These are phyloP conservation scores for Agraylea sexmaculata DNA, from an alignment of 1,140 invertebrate species.

Conservation along the genomic window DNA sequence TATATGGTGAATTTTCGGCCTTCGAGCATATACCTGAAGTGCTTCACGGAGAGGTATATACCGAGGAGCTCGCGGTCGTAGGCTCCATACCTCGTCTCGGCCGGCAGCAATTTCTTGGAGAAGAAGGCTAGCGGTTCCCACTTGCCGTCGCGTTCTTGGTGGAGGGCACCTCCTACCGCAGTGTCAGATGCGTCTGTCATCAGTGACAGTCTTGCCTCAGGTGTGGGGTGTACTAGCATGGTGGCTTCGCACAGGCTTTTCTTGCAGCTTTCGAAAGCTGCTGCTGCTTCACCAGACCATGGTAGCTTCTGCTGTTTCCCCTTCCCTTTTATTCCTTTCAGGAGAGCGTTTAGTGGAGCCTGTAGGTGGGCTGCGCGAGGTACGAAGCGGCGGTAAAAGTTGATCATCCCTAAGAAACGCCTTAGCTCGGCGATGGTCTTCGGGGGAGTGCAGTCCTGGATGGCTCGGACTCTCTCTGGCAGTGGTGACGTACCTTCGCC, in stretches of 20 bases:
- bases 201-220: conserved; percentile 23
- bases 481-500: conserved; percentile 24
- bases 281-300: not conserved
- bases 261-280: not conserved
- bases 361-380: conserved; percentile 21
- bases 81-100: conserved; percentile 25
- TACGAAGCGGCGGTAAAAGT: conserved; percentile 28
- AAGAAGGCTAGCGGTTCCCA: conserved; percentile 24
- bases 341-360: conserved; percentile 9
- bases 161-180: conserved; percentile 25
- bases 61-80: conserved; percentile 34
- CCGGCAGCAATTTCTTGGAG: conserved; percentile 17
- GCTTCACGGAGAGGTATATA: conserved; percentile 30
- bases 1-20: not conserved
- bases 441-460: conserved; percentile 24
- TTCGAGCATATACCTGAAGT: conserved; percentile 30
- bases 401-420: conserved; percentile 32
- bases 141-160: conserved; percentile 18
- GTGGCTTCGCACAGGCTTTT: conserved; percentile 1
- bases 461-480: conserved; percentile 20
- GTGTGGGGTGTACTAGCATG: conserved; percentile 22
- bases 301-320: conserved; percentile 15
- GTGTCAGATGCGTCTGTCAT: conserved; percentile 29
- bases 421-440: conserved; percentile 23
- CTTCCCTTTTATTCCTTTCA: not conserved